These are phyloP conservation scores for Furcifer pardalis DNA, from an alignment of 2,797 vertebrate genomes.

Conservation along the genomic window DNA sequence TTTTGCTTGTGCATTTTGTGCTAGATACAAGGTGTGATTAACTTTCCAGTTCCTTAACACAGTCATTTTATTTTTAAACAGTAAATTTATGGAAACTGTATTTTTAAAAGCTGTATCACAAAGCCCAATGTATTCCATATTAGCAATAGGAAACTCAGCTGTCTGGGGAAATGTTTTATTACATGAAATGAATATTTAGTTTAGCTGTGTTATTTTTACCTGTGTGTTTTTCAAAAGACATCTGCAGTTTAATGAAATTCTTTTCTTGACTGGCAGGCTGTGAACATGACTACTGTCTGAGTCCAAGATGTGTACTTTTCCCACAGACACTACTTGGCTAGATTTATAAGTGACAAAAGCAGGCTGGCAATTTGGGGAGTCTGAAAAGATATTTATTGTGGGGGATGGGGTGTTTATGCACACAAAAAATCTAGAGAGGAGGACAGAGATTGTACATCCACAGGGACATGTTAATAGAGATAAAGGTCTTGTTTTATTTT, in stretches of 20 bases:
- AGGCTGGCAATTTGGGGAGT: not conserved
- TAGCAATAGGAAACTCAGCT: not conserved
- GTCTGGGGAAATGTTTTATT: not conserved
- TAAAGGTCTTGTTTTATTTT: not conserved
- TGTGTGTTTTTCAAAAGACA: not conserved
- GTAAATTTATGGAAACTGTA: not conserved
- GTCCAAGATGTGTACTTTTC: slow-evolving; percentile 33
- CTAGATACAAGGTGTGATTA: not conserved
- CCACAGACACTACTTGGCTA: slow-evolving; percentile 13
- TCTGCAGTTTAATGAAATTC: slow-evolving; percentile 26
- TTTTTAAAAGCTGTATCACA: not conserved
- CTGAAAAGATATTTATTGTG: not conserved
- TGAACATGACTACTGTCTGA: not conserved
- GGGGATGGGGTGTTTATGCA: not conserved
- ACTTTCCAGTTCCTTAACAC: not conserved
- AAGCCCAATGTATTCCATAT: not conserved
- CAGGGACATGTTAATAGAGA: not conserved
- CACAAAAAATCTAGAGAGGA: not conserved
- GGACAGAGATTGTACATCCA: not conserved
- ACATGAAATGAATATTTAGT: not conserved
- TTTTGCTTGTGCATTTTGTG: not conserved
- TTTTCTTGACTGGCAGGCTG: slow-evolving; percentile 3
- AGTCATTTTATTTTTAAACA: not conserved
- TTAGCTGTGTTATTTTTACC: not conserved
- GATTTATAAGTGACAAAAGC: not conserved